These are phyloP conservation scores for Drosophila paramelanica DNA, from an alignment of 2,888 invertebrate species.

Conservation along the genomic window DNA sequence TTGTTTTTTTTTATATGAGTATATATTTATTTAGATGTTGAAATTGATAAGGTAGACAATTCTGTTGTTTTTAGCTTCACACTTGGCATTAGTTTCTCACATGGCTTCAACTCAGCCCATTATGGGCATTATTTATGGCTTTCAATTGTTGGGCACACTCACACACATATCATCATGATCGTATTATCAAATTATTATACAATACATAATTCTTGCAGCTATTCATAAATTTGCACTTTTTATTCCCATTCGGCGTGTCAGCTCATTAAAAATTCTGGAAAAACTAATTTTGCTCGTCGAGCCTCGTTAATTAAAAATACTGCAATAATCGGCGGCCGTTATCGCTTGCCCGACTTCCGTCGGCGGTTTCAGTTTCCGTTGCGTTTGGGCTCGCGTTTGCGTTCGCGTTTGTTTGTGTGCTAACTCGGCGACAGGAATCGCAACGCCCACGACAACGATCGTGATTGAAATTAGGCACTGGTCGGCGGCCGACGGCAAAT, in stretches of 20 bases:
- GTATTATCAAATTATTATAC: conserved; percentile 75
- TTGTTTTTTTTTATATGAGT: conserved; percentile 16
- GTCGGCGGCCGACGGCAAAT: conserved; percentile 67
- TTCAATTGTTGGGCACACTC: conserved; percentile 75
- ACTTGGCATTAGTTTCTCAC: conserved; percentile 76
- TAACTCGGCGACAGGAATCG: conserved; percentile 69
- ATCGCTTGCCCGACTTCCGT: conserved; percentile 59
- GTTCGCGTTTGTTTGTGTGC: conserved; percentile 37
- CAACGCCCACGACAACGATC: conserved; percentile 60
- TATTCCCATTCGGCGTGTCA: conserved; percentile 51
- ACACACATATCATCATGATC: conserved; percentile 71
- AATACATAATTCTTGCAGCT: conserved; percentile 73
- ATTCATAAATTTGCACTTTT: conserved; percentile 73
- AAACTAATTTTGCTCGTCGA: conserved; percentile 52
- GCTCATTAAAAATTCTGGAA: conserved; percentile 74
- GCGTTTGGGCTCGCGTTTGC: conserved; percentile 35
- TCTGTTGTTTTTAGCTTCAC: conserved; percentile 48
- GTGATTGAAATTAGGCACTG: conserved; percentile 52
- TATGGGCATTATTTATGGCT: conserved; percentile 74
- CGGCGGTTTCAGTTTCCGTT: conserved; percentile 52
- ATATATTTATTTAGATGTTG: conserved; percentile 54
- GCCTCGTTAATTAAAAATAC: conserved; percentile 76
- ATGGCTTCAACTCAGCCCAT: conserved; percentile 73
- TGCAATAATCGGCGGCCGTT: conserved; percentile 51
- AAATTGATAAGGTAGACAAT: conserved; percentile 58